Base-by-base conservation (phyloP, 2,113 vertebrate genomes). In the Mugil cephalus region DNA sequence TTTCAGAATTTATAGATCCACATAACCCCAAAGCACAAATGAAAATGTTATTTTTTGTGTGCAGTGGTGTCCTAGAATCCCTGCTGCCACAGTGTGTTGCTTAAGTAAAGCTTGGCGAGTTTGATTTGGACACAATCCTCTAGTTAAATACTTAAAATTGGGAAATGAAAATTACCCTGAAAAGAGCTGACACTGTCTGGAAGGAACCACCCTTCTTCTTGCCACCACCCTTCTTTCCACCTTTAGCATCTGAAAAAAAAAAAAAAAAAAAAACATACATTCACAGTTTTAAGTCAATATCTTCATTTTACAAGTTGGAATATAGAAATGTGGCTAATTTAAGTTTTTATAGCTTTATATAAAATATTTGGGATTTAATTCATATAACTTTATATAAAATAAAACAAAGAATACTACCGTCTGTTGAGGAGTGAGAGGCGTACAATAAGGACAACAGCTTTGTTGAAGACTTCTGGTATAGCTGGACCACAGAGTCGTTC, bases 141-240 rank as follows among this genome's bases (percentile, higher is more conserved):
- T n/a, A n/a, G n/a, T n/a, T n/a, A n/a, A n/a, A n/a, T n/a, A n/a
- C n/a, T n/a, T n/a, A 30, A 30, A 30, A 30, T 2, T 30, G 5
- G 24, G 5, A 30, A 30, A 30, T 30, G 2, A 30, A 30, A 3
- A 75, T 95, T 93, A 95, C 58, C 96, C 97, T 91, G 72, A 97
- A 96, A 55, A 98, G 52, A 43, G 96, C 96, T 0, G 97, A 98
- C 17, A 98, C 96, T 0, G 97, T 98, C 91, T 98, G 97, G 69
- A 98, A 98, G 39, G 97, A 98, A 0, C 96, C 97, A 15, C 97
- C 97, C 86, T 98, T 98, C 69, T 97, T 98, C 90, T 97, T 97
- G 15, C 90, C 92, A 30, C 42, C 66, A 34, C 60, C 95, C 83
- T 98, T 98, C 14, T 95, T 95, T 0, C 8, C 19, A 40, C 46